A percentile compares a stretch with the other conserved stretches of the same genome.
These are phyloP conservation scores for Gobio occitaniae DNA, from an alignment of 2,797 vertebrate genomes.

Conservation along the genomic window DNA sequence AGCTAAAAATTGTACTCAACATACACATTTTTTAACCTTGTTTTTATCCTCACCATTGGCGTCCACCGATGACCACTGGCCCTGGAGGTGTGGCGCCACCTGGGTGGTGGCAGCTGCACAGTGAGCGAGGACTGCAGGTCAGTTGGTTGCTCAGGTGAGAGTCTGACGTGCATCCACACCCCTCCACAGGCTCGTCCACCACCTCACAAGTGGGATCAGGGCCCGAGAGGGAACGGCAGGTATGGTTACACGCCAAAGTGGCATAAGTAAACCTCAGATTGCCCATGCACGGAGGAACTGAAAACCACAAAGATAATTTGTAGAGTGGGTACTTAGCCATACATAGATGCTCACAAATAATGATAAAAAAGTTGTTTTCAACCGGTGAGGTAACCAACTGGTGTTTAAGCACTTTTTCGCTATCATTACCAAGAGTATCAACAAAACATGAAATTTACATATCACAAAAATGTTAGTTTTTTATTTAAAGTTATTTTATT, in stretches of 20 bases:
- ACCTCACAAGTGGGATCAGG: constrained; percentile 68
- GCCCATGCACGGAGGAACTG: constrained; percentile 67
- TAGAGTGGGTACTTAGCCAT: background rate
- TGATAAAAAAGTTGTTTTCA: background rate
- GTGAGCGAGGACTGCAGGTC: constrained; percentile 64
- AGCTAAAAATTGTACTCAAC: no score
- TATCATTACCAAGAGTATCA: background rate
- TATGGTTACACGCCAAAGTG: constrained; percentile 69
- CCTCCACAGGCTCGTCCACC: constrained; percentile 68
- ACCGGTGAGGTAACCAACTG: background rate
- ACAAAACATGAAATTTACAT: background rate
- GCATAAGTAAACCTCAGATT: constrained; percentile 74
- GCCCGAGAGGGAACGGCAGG: constrained; percentile 71
- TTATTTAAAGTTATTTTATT: no score
- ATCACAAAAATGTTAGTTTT: background rate
- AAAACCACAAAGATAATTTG: constrained; percentile 19
- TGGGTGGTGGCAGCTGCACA: constrained; percentile 69
- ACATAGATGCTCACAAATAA: background rate
- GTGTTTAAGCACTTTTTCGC: no score
- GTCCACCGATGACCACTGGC: constrained; percentile 61
- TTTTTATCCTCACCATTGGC: constrained; percentile 68
- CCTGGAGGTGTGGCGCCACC: constrained; percentile 58
- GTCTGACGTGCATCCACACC: constrained; percentile 75
- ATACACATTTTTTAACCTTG: background rate
- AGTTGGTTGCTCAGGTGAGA: constrained; percentile 65